Evolutionary conservation across 2,797 vertebrate species (phyloP), one percentile per base, ranked within the genome.

Genomic region (Pseudomugil gertrudae): DNA sequence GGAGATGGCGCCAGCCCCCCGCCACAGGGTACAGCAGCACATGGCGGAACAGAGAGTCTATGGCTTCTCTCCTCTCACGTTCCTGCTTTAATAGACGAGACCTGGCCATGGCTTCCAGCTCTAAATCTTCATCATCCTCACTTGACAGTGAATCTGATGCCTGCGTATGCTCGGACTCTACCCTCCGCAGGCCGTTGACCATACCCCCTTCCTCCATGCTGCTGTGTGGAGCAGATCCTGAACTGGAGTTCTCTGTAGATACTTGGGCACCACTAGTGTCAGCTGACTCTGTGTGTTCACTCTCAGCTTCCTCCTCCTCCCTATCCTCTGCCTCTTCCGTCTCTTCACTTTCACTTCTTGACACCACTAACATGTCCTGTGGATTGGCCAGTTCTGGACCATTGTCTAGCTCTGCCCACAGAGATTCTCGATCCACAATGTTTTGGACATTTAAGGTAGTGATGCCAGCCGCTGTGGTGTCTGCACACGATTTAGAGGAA

Each of bases 141-240:
- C 98, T 99, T n/a, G 97, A 98, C 51, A 97, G 79, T 0, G 97
- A 98, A 78, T 98, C 97, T 0, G 98, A 99, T 0, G 95, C 96
- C 86, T 98, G 97, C 0, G 98, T 98, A 79, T 78, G 95, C 79
- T 96, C 95, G 0, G 98, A 99, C 89, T 98, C 98, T 0, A 83
- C 92, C 21, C 96, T 85, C 47, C 81, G 83, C 60, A 95, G 74
- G 24, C 95, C 93, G 2, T 86, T 85, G 32, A 73, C 78, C 52
- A 77, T 21, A 1, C 77, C 79, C 0, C 73, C 88, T 10, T 90
- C 86, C 30, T 94, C 95, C 1, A 76, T 69, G 0, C 67, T 86
- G 85, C 86, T 88, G 58, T 91, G 96, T 0, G 91, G 93, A 7
- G 86, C 89, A 0, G 95, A 97, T 55, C 94, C 93, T 2, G 96